phyloP scores from a whole-genome alignment of 2,113 vertebrate genomes.

The Petrocephalus microphthalmus region DNA sequence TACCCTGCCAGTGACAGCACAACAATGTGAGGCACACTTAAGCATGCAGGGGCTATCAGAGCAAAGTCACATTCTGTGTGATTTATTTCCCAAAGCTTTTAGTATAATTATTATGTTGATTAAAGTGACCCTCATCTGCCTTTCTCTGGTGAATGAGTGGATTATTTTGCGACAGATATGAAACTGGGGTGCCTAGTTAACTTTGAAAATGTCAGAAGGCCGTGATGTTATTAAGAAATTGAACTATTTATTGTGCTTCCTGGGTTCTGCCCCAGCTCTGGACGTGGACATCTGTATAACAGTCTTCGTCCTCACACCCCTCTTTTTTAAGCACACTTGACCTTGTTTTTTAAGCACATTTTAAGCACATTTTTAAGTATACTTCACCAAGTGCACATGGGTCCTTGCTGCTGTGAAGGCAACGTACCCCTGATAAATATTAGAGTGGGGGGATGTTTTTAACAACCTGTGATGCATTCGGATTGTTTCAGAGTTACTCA shows the following conservation, averaged over 20 bases:
- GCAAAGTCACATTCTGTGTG: background rate
- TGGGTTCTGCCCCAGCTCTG: background rate
- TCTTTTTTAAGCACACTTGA: background rate
- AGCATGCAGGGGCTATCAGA: background rate
- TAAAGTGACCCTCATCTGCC: background rate
- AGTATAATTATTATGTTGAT: background rate
- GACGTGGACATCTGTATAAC: background rate
- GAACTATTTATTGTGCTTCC: background rate
- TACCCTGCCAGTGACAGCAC: background rate
- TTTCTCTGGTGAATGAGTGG: background rate
- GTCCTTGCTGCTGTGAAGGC: background rate
- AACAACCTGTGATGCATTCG: background rate
- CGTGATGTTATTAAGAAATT: background rate
- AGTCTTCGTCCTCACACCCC: background rate
- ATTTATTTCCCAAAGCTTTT: background rate
- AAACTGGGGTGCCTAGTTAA: background rate
- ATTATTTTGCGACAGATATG: background rate
- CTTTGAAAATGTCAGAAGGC: background rate
- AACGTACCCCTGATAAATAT: background rate
- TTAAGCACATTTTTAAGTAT: background rate
- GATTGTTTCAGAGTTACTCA: conserved; percentile 9
- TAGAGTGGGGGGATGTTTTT: background rate
- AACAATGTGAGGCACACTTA: background rate
- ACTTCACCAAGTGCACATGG: background rate
- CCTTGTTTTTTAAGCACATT: background rate